These are phyloP conservation scores for Oreochromis niloticus DNA, from an alignment of 2,113 vertebrate genomes.

Conservation along the genomic window DNA sequence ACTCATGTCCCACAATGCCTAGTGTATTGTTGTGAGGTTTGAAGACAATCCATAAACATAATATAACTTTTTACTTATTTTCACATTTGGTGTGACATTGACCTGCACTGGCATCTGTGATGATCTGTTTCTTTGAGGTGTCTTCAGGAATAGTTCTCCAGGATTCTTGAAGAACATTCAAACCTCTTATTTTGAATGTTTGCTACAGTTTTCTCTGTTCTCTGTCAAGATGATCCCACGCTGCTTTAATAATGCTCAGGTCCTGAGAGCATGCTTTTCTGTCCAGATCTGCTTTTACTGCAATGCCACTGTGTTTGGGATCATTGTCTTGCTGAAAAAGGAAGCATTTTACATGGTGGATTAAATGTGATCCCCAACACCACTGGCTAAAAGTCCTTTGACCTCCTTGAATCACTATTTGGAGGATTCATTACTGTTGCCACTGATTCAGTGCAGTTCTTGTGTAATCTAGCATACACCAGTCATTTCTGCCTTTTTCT, in stretches of 20 bases:
- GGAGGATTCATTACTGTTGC: no score
- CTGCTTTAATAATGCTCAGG: not conserved
- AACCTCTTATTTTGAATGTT: not conserved
- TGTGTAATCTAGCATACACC: not conserved
- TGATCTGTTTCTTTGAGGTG: not conserved
- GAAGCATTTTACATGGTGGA: not conserved
- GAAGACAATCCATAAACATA: not conserved
- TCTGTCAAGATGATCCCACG: not conserved
- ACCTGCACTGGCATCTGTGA: not conserved
- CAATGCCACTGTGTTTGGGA: not conserved
- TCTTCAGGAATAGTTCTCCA: not conserved
- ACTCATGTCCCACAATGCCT: not conserved
- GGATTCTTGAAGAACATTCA: not conserved
- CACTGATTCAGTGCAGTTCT: not conserved
- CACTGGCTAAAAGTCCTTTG: not conserved
- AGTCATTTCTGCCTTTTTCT: not conserved
- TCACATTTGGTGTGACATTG: not conserved
- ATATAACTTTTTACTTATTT: not conserved
- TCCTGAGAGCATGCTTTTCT: not conserved
- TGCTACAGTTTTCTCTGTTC: not conserved
- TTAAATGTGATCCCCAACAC: not conserved
- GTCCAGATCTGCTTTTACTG: not conserved
- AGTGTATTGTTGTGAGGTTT: not conserved
- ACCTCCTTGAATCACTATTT: not conserved
- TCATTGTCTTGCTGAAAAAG: not conserved